Evolutionary conservation across 2,113 vertebrate genomes (phyloP).

Genomic region (Urocolius indicus): DNA sequence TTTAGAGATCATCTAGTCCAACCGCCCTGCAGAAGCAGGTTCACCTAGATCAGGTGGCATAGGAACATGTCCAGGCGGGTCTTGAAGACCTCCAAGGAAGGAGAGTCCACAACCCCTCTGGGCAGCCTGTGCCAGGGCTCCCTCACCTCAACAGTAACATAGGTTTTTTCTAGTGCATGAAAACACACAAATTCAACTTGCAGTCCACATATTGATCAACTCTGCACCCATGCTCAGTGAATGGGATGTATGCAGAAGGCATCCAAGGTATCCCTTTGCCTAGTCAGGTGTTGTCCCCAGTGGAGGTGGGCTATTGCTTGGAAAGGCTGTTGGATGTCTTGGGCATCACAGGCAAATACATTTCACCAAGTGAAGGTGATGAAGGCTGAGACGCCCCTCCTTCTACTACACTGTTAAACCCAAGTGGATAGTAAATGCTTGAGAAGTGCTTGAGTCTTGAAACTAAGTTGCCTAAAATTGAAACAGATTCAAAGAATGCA

Average conservation of each 20-base stretch:
- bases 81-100: too few relatives aligned
- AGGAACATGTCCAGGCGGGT: too few relatives aligned
- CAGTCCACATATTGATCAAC: not conserved
- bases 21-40: too few relatives aligned
- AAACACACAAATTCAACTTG: rapidly evolving
- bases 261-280: not conserved
- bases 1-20: too few relatives aligned
- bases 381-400: not conserved
- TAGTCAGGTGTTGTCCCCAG: not conserved
- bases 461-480: not conserved
- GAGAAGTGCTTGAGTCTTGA: not conserved
- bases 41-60: too few relatives aligned
- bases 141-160: too few relatives aligned
- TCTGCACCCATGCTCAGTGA: not conserved
- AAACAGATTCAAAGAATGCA: conserved; percentile 26
- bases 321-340: not conserved
- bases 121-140: too few relatives aligned
- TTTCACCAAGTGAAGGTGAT: not conserved
- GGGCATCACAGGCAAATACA: not conserved
- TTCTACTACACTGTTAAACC: too few relatives aligned
- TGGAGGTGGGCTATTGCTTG: not conserved
- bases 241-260: not conserved
- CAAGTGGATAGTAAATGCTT: not conserved
- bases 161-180: too few relatives aligned
- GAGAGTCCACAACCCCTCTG: too few relatives aligned